phyloP scores from a whole-genome alignment of 2,888 invertebrate genomes.

The Lepidochrysops patricia region DNA sequence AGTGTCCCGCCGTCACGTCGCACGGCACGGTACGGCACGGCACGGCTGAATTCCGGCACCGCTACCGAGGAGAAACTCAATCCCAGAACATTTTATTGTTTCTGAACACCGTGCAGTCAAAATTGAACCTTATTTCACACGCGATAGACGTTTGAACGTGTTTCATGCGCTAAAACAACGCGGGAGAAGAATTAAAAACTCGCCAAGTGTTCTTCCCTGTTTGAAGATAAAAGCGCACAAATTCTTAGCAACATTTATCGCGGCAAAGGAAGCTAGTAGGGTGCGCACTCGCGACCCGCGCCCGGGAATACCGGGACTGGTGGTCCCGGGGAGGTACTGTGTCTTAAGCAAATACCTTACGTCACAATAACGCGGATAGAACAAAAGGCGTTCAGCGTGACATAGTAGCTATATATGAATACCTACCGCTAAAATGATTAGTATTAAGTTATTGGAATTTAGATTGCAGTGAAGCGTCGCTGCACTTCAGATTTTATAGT shows the following conservation, averaged over 20 bases:
- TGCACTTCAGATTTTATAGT: too few relatives aligned
- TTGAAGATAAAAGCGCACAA: constrained; percentile 37
- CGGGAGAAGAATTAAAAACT: constrained; percentile 28
- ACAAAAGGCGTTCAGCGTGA: not conserved
- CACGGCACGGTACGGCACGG: constrained; percentile 5
- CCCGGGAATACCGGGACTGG: not conserved
- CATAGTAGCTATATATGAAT: too few relatives aligned
- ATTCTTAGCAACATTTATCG: constrained; percentile 35
- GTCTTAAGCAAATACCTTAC: not conserved
- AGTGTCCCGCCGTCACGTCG: constrained; percentile 9
- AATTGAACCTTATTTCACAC: constrained; percentile 15
- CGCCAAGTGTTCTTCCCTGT: constrained; percentile 30
- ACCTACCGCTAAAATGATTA: too few relatives aligned
- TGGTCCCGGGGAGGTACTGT: too few relatives aligned
- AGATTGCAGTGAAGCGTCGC: too few relatives aligned
- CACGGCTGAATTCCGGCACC: not conserved
- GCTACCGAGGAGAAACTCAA: not conserved
- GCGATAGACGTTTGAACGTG: constrained; percentile 11
- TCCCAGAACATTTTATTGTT: not conserved
- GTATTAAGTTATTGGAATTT: not conserved
- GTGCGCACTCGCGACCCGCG: not conserved
- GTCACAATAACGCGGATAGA: not conserved
- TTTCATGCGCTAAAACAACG: constrained; percentile 15
- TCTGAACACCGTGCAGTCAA: not conserved
- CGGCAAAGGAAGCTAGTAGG: constrained; percentile 12